phyloP scores from a whole-genome alignment of 2,113 vertebrate genomes.

The Oxyura jamaicensis region DNA sequence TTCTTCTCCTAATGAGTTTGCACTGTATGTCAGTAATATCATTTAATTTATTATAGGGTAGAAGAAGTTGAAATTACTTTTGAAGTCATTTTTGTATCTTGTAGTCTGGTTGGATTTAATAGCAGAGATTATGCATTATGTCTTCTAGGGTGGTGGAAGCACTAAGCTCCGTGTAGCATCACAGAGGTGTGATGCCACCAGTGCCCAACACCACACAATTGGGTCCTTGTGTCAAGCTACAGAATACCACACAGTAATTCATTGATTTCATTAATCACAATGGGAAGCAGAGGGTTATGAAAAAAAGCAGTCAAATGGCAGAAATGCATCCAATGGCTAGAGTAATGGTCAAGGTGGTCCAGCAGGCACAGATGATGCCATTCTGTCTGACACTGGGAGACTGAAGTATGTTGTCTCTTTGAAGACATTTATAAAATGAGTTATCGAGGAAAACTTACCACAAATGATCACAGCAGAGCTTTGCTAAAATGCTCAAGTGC shows the following conservation, averaged over 20 bases:
- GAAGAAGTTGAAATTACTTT: neutral
- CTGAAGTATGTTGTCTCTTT: neutral
- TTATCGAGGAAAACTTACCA: neutral
- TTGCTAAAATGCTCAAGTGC: neutral
- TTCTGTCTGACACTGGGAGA: neutral
- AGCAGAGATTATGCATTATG: neutral
- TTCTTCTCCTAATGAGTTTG: neutral
- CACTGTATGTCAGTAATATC: neutral
- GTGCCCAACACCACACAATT: too few relatives aligned
- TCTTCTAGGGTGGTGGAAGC: neutral
- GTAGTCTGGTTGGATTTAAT: neutral
- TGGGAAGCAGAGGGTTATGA: neutral
- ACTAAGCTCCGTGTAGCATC: neutral
- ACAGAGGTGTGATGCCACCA: neutral
- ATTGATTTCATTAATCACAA: neutral
- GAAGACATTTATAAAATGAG: neutral
- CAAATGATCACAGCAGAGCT: neutral
- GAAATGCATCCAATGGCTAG: neutral
- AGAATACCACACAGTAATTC: neutral
- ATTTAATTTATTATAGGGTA: neutral
- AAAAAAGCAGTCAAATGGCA: neutral
- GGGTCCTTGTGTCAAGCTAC: neutral
- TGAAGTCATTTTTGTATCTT: neutral
- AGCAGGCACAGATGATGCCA: neutral
- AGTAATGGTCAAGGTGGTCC: neutral